Base-by-base conservation (phyloP, 2,113 vertebrate species). In the Xiphophorus couchianus region DNA sequence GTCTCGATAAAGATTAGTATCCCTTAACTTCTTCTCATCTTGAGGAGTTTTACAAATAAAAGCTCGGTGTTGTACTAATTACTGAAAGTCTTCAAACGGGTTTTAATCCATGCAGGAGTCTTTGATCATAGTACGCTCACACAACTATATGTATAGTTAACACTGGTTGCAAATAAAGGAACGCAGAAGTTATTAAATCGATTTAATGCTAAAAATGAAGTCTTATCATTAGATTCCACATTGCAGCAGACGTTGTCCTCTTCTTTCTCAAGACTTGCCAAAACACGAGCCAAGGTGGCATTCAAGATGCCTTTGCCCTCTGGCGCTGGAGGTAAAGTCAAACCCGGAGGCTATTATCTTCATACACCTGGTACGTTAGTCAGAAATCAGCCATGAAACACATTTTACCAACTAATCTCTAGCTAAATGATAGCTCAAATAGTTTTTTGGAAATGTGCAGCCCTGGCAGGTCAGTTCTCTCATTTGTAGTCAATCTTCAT, bases 401-500 rank as follows among this genome's bases (percentile, higher is more conserved):
- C 77, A 80, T 82, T 90, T 88, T 77, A 80, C 65, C 62, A 62
- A 74, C 82, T 60, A 62, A 87, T 86, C 81, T 74, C 28, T 62
- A 4, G 22, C 78, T 87, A 88, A 90, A 90, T 69, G 85, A 86
- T 79, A 80, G 82, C 69, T 71, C 81, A 90, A 90, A 86, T 87
- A 80, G 86, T 92, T 91, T 90, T 30, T 86, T 75, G 19, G 13
- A 89, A 81, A 82, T 88, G 87, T 48, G 68, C 88, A 83, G 94
- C 92, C 95, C 92, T 87, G 81, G 88, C 78, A 88, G 94, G 94
- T 94, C 93, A 95, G 90, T 79, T 65, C 84, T 80, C 92, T 96
- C 92, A 96, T 96, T 96, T 95, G 92, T 88, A 93, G 89, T 92
- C 89, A 93, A 83, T 89, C 92, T 93, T 92, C 87, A 91, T 84